Base-by-base conservation (phyloP, 2,888 invertebrate species). In the Caenorhabditis panamensis region DNA sequence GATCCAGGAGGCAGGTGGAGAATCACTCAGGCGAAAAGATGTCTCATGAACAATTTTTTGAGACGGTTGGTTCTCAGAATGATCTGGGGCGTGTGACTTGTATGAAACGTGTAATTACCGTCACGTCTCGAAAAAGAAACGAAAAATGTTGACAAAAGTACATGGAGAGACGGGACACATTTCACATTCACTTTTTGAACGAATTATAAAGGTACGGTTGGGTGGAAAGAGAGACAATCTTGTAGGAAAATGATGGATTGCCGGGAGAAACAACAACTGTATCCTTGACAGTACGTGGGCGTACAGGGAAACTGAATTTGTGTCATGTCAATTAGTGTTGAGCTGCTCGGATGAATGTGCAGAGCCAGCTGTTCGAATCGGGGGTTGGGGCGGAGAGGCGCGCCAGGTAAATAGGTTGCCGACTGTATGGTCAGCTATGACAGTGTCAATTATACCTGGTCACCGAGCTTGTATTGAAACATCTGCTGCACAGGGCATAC, bases 391-490 rank as follows among this genome's bases (percentile, higher is more conserved):
- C 41, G 41, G 47, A 47, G 18, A n/a, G 47, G 63, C 75, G 66
- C 75, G 61, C 66, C 75, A 75, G 66, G 75, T 66, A 66, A 75
- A 75, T 75, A 75, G 66, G 66, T 49, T 58, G 51, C 64, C 75
- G 58, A 49, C 66, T 77, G 64, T 77, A 77, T 69, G 63, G 68
- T 77, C 69, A 68, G 77, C 63, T 53, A 63, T 64, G 58, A 54
- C 69, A 61, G 66, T 54, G 75, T 75, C 75, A 66, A 77, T 77
- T 77, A 77, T 63, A 78, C 69, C 64, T 71, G 68, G 64, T 22
- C 64, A 73, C 26, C 56, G 64, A 63, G 62, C 63, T 51, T 51
- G 69, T 78, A 78, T 69, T 78, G 77, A 78, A 78, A 78, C 77
- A 78, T 78, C 77, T 78, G 77, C 69, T 61, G 44, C 44, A 49